Evolutionary conservation across 2,113 vertebrate genomes (phyloP).

Genomic region (Carettochelys insculpta): DNA sequence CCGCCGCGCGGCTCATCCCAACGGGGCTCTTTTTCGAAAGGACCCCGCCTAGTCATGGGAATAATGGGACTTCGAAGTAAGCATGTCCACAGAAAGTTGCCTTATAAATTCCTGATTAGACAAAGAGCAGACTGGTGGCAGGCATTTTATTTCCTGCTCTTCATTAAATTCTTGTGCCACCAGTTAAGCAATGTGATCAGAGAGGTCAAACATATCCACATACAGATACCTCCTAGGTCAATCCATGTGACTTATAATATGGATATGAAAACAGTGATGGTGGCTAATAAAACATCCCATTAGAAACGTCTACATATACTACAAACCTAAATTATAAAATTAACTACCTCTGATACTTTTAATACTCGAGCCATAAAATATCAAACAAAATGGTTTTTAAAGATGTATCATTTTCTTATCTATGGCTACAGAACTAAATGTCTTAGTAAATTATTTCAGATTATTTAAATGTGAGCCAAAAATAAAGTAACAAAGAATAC

Average conservation of each 20-base stretch:
- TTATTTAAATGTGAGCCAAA: background rate
- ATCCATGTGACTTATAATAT: background rate
- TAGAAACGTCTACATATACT: background rate
- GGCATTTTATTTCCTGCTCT: background rate
- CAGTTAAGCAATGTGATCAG: background rate
- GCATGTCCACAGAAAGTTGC: background rate
- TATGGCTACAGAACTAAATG: background rate
- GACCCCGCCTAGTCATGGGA: no score
- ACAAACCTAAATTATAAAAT: background rate
- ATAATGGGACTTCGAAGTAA: no score
- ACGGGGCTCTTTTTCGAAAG: no score
- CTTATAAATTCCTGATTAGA: background rate
- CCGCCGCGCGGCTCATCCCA: no score
- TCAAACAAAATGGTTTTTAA: background rate
- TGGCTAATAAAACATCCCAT: background rate
- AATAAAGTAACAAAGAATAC: background rate
- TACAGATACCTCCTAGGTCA: background rate
- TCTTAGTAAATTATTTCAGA: background rate
- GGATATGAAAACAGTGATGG: background rate
- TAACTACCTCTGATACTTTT: background rate
- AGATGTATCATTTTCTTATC: background rate
- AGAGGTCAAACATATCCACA: background rate
- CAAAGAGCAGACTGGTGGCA: background rate
- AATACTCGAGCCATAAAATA: background rate
- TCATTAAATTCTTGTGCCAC: background rate